Evolutionary conservation across 2,113 vertebrate genomes (phyloP).

Genomic region (Mustela nigripes): DNA sequence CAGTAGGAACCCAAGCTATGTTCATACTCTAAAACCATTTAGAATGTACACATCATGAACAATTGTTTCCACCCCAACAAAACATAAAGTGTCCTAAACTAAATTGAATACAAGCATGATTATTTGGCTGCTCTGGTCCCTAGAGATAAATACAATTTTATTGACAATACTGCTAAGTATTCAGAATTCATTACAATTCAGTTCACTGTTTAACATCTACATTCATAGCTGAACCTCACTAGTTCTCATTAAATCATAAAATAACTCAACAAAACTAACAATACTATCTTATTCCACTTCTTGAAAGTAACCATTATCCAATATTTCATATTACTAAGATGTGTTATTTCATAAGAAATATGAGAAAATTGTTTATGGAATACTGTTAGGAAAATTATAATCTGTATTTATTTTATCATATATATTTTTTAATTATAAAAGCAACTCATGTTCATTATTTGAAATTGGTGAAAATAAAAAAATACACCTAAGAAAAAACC

Average conservation of each 20-base stretch:
- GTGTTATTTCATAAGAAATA: constrained; percentile 59
- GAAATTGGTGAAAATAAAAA: constrained; percentile 47
- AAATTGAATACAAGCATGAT: constrained; percentile 52
- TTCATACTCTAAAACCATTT: constrained; percentile 17
- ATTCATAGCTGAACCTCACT: constrained; percentile 47
- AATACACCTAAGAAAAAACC: background rate
- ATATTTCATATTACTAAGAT: constrained; percentile 59
- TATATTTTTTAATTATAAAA: constrained; percentile 38
- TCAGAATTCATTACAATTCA: constrained; percentile 49
- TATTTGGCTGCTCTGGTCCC: constrained; percentile 35
- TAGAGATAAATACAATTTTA: constrained; percentile 55
- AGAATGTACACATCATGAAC: background rate
- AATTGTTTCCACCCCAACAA: constrained; percentile 28
- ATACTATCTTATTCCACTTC: background rate
- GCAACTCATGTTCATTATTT: constrained; percentile 42
- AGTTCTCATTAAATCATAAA: constrained; percentile 60
- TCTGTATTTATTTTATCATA: background rate
- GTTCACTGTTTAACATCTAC: constrained; percentile 27
- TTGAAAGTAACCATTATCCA: background rate
- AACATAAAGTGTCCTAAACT: constrained; percentile 40
- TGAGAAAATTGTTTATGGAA: constrained; percentile 17
- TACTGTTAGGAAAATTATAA: background rate
- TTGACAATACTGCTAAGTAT: background rate
- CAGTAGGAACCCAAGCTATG: background rate
- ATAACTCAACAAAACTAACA: constrained; percentile 56